phyloP scores from a whole-genome alignment of 2,797 vertebrate species.

The Muscicapa striata region DNA sequence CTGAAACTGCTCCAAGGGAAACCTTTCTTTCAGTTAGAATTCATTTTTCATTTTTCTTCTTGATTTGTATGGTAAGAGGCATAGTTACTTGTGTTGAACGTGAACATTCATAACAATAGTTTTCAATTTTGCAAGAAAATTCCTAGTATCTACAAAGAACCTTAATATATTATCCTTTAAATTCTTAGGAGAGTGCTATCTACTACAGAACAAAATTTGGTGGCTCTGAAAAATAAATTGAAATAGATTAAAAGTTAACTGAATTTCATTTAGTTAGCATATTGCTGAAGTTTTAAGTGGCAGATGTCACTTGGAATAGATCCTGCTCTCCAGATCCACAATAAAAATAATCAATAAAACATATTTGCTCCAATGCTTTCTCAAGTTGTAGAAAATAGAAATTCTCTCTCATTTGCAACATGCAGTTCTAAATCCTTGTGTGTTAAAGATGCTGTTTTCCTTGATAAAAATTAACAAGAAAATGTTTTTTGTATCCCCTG shows the following conservation, averaged over 20 bases:
- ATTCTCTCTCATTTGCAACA: neutral
- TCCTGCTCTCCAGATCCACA: neutral
- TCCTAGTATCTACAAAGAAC: neutral
- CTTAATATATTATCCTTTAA: neutral
- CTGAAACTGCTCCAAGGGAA: slow-evolving; percentile 10
- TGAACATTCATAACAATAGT: slow-evolving; percentile 12
- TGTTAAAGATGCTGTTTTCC: neutral
- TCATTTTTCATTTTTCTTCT: slow-evolving; percentile 8
- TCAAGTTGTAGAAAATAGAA: neutral
- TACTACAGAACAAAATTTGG: neutral
- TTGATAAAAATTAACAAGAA: neutral
- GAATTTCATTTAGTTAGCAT: slow-evolving; percentile 11
- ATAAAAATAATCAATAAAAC: slow-evolving; percentile 35
- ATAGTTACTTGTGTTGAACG: slow-evolving; percentile 38
- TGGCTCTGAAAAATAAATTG: neutral
- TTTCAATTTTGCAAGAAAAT: slow-evolving; percentile 26
- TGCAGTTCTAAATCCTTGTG: neutral
- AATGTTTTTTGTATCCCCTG: neutral
- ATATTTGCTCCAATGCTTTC: neutral
- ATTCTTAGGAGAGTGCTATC: neutral
- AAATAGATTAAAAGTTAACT: slow-evolving; percentile 33
- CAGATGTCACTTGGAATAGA: slow-evolving; percentile 30
- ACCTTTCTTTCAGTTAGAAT: neutral
- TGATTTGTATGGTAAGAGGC: neutral
- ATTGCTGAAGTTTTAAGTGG: slow-evolving; percentile 11